Percentiles rank a stretch among this genome's conserved stretches.
phyloP scores from a whole-genome alignment of 2,888 invertebrate species.

The Nezara viridula region DNA sequence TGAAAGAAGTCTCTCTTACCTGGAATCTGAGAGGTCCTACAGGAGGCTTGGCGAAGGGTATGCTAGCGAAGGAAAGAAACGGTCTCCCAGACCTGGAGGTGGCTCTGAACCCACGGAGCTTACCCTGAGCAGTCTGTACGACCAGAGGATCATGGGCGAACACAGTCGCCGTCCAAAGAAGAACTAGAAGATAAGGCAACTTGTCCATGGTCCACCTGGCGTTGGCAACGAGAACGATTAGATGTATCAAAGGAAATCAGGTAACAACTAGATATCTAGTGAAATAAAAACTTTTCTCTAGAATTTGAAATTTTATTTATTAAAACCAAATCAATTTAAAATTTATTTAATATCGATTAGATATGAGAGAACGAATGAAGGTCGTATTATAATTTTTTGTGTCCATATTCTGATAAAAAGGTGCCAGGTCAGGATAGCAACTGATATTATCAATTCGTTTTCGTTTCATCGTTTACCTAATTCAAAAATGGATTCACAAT shows the following conservation, averaged over 20 bases:
- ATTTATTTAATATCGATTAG: not conserved
- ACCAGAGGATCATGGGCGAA: constrained; percentile 37
- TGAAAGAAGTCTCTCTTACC: constrained; percentile 40
- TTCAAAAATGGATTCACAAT: not conserved
- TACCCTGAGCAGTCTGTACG: constrained; percentile 59
- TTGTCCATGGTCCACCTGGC: not conserved
- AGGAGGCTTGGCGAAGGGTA: constrained; percentile 62
- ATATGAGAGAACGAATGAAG: not conserved
- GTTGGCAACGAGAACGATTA: not conserved
- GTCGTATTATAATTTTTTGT: not conserved
- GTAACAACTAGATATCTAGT: not conserved
- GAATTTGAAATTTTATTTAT: not conserved
- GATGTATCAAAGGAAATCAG: not conserved
- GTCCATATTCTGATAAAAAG: not conserved
- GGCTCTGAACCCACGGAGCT: constrained; percentile 56
- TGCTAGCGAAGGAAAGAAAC: constrained; percentile 59
- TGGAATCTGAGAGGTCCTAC: constrained; percentile 59
- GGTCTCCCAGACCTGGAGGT: constrained; percentile 51
- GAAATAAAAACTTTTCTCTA: not conserved
- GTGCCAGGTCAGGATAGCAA: not conserved
- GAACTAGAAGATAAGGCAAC: not conserved
- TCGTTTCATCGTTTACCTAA: not conserved
- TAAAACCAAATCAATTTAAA: not conserved
- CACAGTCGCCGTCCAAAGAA: not conserved
- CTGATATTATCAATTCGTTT: not conserved